Percentiles rank a stretch among this genome's conserved stretches.
phyloP scores from a whole-genome alignment of 2,113 vertebrate species.

The Phalacrocorax brasilianus region DNA sequence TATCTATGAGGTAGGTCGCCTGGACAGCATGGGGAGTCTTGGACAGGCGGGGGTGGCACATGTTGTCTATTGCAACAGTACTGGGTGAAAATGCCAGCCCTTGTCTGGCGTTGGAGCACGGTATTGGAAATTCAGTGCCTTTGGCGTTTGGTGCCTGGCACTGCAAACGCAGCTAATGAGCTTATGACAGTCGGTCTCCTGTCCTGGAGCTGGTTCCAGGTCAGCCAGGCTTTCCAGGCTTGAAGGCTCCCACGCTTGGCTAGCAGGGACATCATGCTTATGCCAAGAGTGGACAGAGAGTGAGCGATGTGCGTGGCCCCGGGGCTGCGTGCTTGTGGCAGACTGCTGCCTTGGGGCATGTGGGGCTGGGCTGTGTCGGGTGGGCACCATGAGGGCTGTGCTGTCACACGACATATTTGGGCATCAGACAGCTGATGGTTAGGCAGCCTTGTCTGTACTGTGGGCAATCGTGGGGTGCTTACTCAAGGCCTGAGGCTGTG shows the following conservation, averaged over 20 bases:
- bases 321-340: not conserved
- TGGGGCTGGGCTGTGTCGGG: not conserved
- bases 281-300: not conserved
- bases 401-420: not conserved
- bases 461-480: not conserved
- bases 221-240: not conserved
- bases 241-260: not conserved
- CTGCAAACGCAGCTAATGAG: not conserved
- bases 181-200: not conserved
- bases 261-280: rapidly evolving
- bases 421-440: no score
- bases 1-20: constrained; percentile 88
- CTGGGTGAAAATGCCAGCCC: not conserved
- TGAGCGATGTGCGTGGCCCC: rapidly evolving
- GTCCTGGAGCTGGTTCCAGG: not conserved
- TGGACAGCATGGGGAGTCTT: rapidly evolving
- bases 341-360: not conserved
- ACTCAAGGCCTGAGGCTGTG: not conserved
- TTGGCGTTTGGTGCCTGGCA: not conserved
- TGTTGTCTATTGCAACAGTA: rapidly evolving
- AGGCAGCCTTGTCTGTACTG: rapidly evolving
- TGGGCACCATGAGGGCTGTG: rapidly evolving
- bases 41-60: not conserved
- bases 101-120: not conserved
- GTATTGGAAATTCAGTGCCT: not conserved